These are phyloP conservation scores for Tiliqua scincoides DNA, from an alignment of 2,113 vertebrate genomes.

Conservation along the genomic window DNA sequence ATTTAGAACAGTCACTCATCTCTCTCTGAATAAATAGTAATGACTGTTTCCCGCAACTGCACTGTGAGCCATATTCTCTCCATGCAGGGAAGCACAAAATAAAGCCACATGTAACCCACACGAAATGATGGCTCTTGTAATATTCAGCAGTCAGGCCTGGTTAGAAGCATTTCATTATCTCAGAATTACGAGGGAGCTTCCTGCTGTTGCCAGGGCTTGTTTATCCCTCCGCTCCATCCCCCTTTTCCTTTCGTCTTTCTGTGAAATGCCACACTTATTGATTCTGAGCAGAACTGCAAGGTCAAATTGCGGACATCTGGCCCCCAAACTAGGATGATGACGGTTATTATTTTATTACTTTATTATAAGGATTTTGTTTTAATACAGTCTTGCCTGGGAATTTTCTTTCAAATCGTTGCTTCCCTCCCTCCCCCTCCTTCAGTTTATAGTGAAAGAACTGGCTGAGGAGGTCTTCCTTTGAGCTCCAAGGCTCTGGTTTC, in stretches of 20 bases:
- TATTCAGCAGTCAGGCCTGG: constrained; percentile 61
- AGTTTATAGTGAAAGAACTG: constrained; percentile 31
- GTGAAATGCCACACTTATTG: constrained; percentile 52
- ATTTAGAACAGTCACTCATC: constrained; percentile 62
- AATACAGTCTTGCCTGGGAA: not conserved
- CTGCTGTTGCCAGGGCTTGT: constrained; percentile 71
- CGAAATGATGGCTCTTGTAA: constrained; percentile 60
- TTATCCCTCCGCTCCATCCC: constrained; percentile 60
- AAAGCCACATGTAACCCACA: constrained; percentile 64
- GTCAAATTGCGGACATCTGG: constrained; percentile 57
- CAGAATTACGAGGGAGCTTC: constrained; percentile 70
- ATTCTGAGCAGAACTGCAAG: constrained; percentile 53
- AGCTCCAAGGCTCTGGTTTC: constrained; percentile 1
- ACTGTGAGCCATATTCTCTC: constrained; percentile 64
- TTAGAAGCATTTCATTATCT: constrained; percentile 71
- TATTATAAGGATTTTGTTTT: constrained; percentile 23
- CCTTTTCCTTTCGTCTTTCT: constrained; percentile 25
- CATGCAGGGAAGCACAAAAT: constrained; percentile 61
- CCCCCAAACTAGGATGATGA: constrained; percentile 22
- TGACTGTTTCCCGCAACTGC: constrained; percentile 69
- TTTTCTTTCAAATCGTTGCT: constrained; percentile 50
- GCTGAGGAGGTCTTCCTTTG: constrained; percentile 3
- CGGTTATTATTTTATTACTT: constrained; percentile 15
- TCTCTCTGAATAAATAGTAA: constrained; percentile 63
- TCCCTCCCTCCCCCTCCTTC: not conserved